Evolutionary conservation across 1,140 invertebrate species (phyloP), one percentile per base, ranked within the genome.

Genomic region (Drosophila mauritiana): DNA sequence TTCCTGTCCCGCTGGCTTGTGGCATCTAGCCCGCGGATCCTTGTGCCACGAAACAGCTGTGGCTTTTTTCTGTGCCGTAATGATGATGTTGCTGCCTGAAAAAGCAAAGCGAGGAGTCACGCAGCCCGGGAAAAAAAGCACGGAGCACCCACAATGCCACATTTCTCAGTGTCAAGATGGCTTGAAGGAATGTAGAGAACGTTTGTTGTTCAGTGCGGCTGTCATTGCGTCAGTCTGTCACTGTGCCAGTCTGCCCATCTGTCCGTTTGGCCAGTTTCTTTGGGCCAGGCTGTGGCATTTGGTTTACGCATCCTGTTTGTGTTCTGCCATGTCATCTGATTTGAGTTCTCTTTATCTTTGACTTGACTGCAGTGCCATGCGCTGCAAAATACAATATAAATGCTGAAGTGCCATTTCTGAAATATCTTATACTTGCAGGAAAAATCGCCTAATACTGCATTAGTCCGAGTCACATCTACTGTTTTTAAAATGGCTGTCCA

Each of bases 1-100:
- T 45, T 43, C 15, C 56, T 10, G 31, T 8, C 37, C 61, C 27
- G 40, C 20, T 34, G 37, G 59, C 0, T 57, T 57, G 25, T 67
- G 63, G 43, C 56, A 49, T 6, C 10, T 13, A n/a, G 54, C 39
- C 34, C 31, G 11, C 49, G 17, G 59, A 31, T 52, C 11, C 37
- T 53, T 36, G 61, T 25, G 53, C 48, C 40, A 31, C 39, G 52
- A 17, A 57, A 45, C 43, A 70, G 64, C 67, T 68, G 49, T 49
- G 54, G 49, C 49, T 42, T 70, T 43, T 27, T 36, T 76, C 61
- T 51, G 36, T 13, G 68, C 46, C 37, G 36, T 76, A 82, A 85
- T 82, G 83, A 88, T 78, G 78, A 88, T 61, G 54, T 74, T 72
- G 39, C 59, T 45, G 53, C 43, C 34, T 40, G 13, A n/a, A 46